Conservation (phyloP, 2,113 vertebrate species). For the Ictalurus furcatus region DNA sequence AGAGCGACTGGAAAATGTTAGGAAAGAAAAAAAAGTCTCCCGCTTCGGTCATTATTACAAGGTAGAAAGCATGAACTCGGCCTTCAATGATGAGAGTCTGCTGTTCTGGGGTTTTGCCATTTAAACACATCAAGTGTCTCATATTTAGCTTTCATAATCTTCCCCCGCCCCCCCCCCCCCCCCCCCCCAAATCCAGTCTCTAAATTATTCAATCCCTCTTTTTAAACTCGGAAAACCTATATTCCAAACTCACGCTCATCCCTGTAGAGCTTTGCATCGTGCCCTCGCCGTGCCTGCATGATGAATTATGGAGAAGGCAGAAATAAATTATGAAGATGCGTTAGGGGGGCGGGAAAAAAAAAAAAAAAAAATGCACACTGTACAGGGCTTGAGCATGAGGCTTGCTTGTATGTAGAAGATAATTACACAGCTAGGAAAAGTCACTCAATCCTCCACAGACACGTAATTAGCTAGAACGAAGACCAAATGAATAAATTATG, state of each 20-base stretch:
- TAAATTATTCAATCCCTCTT: constrained; percentile 33
- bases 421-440: neutral
- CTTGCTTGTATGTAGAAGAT: too few species aligned
- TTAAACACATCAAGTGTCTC: neutral
- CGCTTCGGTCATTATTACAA: neutral
- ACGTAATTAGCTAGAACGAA: neutral
- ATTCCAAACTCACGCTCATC: constrained; percentile 8
- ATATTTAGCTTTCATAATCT: neutral
- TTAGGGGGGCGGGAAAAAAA: neutral
- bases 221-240: neutral
- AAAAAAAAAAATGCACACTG: neutral
- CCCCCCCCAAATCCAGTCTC: neutral
- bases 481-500: neutral
- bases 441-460: neutral
- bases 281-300: neutral
- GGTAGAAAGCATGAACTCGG: neutral
- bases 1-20: constrained; percentile 67
- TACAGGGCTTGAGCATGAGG: neutral
- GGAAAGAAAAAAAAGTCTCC: constrained; percentile 61
- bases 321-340: constrained; percentile 18
- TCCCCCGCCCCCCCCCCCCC: too few species aligned
- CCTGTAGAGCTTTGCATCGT: neutral
- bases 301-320: constrained; percentile 40
- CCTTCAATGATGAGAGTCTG: neutral
- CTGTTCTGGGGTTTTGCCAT: neutral